Evolutionary conservation across 2,797 vertebrate genomes (phyloP).

Genomic region (Antennarius maculatus): DNA sequence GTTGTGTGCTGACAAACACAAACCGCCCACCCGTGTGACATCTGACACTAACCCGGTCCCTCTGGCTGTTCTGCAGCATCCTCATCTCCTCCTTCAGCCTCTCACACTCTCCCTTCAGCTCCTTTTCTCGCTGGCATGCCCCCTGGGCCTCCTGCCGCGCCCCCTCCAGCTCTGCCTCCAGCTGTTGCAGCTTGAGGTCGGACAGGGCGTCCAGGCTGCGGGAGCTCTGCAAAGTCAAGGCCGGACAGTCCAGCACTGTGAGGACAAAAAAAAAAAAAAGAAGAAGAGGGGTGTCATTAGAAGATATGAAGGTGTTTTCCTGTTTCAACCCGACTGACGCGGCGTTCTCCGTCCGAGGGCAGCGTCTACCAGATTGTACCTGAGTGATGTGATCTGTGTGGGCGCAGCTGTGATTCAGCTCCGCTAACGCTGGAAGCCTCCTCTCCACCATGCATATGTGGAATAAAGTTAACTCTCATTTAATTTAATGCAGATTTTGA

Average conservation of each 20-base stretch:
- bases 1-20: neutral
- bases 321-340: slow-evolving; percentile 15
- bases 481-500: neutral
- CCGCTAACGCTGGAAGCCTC: slow-evolving; percentile 34
- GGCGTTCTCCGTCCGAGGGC: slow-evolving; percentile 46
- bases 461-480: neutral
- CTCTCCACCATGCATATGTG: slow-evolving; percentile 19
- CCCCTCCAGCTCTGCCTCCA: slow-evolving; percentile 93
- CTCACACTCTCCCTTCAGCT: slow-evolving; percentile 90
- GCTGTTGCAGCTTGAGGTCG: slow-evolving; percentile 83
- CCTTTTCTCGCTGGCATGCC: slow-evolving; percentile 91
- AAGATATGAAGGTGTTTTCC: neutral
- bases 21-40: neutral
- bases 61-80: slow-evolving; percentile 87
- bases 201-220: slow-evolving; percentile 87
- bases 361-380: slow-evolving; percentile 54
- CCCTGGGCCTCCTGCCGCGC: slow-evolving; percentile 88
- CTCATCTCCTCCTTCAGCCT: slow-evolving; percentile 90
- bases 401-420: slow-evolving; percentile 68
- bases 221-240: slow-evolving; percentile 88
- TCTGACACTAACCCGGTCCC: slow-evolving; percentile 82
- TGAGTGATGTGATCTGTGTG: slow-evolving; percentile 66
- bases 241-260: slow-evolving; percentile 88
- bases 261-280: neutral
- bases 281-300: neutral